Percentiles rank a stretch among this genome's conserved stretches.
These are phyloP conservation scores for Paraplagusia blochii DNA, from an alignment of 2,113 vertebrate genomes.

Conservation along the genomic window DNA sequence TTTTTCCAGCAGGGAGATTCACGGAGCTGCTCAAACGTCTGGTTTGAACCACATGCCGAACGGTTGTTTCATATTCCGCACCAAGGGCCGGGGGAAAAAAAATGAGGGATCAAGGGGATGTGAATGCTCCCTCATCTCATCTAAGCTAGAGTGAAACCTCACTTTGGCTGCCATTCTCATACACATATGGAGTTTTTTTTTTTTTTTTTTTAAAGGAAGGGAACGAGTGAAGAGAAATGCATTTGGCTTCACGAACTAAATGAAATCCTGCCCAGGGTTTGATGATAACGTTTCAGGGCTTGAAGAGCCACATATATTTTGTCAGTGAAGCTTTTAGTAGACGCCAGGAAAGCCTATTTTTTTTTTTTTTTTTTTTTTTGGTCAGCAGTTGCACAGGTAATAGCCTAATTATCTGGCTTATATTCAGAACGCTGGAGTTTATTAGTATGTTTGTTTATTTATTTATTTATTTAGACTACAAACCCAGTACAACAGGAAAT, in stretches of 20 bases:
- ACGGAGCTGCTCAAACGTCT: slow-evolving; percentile 29
- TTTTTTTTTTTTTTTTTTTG: slow-evolving; percentile 8
- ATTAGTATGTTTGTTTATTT: slow-evolving; percentile 7
- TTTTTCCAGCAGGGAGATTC: slow-evolving; percentile 33
- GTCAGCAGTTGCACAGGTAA: slow-evolving; percentile 29
- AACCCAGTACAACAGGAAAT: slow-evolving; percentile 56
- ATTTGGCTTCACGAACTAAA: slow-evolving; percentile 51
- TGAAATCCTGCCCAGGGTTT: slow-evolving; percentile 52
- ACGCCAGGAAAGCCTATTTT: slow-evolving; percentile 28
- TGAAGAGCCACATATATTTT: slow-evolving; percentile 17
- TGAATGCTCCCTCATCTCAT: slow-evolving; percentile 62
- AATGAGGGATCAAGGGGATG: slow-evolving; percentile 59
- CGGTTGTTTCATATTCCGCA: slow-evolving; percentile 45
- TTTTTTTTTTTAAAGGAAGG: slow-evolving; percentile 43
- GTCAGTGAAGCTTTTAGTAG: slow-evolving; percentile 18
- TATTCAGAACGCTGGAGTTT: slow-evolving; percentile 4
- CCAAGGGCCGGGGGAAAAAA: slow-evolving; percentile 32
- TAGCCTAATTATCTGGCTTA: slow-evolving; percentile 36
- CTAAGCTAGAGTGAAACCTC: slow-evolving; percentile 60
- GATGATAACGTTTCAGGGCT: slow-evolving; percentile 30
- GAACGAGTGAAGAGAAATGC: slow-evolving; percentile 45
- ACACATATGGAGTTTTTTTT: slow-evolving; percentile 40
- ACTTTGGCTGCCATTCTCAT: slow-evolving; percentile 53
- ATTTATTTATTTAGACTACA: slow-evolving; percentile 55
- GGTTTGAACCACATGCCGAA: slow-evolving; percentile 42